Evolutionary conservation across 2,797 vertebrate genomes (phyloP).

Genomic region (Peromyscus aztecus): DNA sequence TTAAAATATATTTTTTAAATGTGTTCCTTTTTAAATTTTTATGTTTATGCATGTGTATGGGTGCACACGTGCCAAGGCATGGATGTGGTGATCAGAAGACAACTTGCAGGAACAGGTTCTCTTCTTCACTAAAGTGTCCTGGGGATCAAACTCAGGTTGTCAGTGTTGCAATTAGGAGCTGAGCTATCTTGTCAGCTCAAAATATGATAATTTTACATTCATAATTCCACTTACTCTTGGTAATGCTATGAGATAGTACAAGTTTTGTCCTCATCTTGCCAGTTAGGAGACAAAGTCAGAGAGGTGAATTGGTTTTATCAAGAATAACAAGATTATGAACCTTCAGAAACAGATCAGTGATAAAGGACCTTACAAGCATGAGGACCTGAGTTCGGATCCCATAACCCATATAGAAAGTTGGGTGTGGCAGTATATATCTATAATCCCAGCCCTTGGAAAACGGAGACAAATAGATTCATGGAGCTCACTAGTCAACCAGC

Average conservation of each 20-base stretch:
- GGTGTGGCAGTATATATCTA: background rate
- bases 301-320: constrained; percentile 28
- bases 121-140: background rate
- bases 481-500: background rate
- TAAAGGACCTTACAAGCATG: background rate
- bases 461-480: background rate
- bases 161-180: background rate
- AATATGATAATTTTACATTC: background rate
- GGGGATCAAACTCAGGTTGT: background rate
- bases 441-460: background rate
- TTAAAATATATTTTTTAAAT: constrained; percentile 25
- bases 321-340: constrained; percentile 7
- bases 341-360: background rate
- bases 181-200: background rate
- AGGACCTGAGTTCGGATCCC: background rate
- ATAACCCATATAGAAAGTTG: background rate
- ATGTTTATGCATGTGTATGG: background rate
- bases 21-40: background rate
- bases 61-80: background rate
- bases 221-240: constrained; percentile 53
- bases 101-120: background rate
- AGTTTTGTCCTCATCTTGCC: constrained; percentile 56
- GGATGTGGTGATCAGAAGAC: background rate
- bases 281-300: constrained; percentile 57
- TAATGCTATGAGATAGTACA: constrained; percentile 13